Percentiles rank a stretch among this genome's conserved stretches.
Evolutionary conservation across 2,888 invertebrate genomes (phyloP).

Genomic region (Sepioteuthis lessoniana): DNA sequence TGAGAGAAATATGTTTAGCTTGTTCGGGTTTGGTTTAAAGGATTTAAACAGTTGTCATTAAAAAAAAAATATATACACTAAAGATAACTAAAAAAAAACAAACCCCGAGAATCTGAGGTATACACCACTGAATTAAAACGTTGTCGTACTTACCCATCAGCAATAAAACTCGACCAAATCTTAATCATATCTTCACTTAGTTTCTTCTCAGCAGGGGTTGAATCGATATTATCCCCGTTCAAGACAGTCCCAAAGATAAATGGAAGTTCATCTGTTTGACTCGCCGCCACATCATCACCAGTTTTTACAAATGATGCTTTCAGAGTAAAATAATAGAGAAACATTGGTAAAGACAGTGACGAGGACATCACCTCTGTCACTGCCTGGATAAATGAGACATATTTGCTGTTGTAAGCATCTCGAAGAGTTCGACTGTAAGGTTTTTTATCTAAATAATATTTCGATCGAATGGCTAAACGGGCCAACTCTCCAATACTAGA

Average conservation of each 20-base stretch:
- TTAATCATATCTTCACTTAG: conserved; percentile 47
- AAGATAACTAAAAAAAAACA: too few relatives aligned
- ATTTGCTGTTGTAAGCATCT: conserved; percentile 37
- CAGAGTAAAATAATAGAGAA: conserved; percentile 48
- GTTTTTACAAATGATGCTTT: conserved; percentile 24
- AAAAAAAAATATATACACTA: too few relatives aligned
- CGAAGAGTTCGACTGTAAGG: conserved; percentile 16
- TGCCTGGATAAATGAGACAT: conserved; percentile 15
- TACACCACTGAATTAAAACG: background rate
- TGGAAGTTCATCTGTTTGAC: conserved; percentile 51
- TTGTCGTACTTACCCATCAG: conserved; percentile 50
- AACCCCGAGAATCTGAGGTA: too few relatives aligned
- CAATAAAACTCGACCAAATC: conserved; percentile 51
- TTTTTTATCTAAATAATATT: conserved; percentile 41
- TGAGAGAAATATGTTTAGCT: too few relatives aligned
- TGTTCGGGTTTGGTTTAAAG: too few relatives aligned
- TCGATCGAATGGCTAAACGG: conserved; percentile 39
- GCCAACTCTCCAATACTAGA: background rate
- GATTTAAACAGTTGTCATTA: too few relatives aligned
- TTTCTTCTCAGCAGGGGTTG: conserved; percentile 6
- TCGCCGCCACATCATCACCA: conserved; percentile 44
- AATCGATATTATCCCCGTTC: background rate
- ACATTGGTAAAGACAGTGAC: background rate
- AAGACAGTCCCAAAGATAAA: conserved; percentile 51
- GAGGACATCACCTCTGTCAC: conserved; percentile 37